Base-by-base conservation (phyloP, 2,888 invertebrate species). In the Drosophila tripunctata region DNA sequence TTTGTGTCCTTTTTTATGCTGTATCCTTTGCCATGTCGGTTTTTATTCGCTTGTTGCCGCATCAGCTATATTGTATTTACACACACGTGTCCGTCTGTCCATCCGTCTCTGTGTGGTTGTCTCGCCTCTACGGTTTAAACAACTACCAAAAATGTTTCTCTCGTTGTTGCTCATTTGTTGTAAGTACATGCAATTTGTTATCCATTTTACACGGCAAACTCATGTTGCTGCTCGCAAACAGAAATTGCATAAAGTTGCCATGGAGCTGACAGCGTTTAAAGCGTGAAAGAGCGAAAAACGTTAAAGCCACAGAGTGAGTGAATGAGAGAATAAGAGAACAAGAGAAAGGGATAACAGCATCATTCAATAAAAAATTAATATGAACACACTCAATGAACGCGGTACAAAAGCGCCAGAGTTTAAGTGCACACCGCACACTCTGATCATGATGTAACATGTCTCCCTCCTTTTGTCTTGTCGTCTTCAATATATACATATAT, bases 321-420 rank as follows among this genome's bases (percentile, higher is more conserved):
- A 22, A 27, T 12, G 21, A 30, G 15, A 43, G 35, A 22, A n/a
- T n/a, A n/a, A n/a, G n/a, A n/a, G n/a, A n/a, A n/a, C n/a, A n/a
- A n/a, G n/a, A 8, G 21, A 22, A 47, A 5, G 33, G 7, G 48
- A 41, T 40, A 63, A 35, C 36, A 61, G 62, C 56, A 60, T 58
- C 78, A 75, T 87, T 87, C 85, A 84, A 82, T 82, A 87, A 75
- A 83, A 82, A 84, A 81, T 87, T 78, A 87, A 87, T 81, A 84
- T 81, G 67, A 67, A 75, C 75, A 60, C 77, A 75, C 68, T 77
- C 68, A 79, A 79, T 78, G 72, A 68, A 55, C 58, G 27, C 38
- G 63, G 71, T 67, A 68, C 76, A 78, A 75, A 75, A 75, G 71
- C 79, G 72, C 79, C 71, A 67, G 31, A 36, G 38, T 36, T 50